phyloP scores from a whole-genome alignment of 2,797 vertebrate species.

The Sebastolobus alascanus region DNA sequence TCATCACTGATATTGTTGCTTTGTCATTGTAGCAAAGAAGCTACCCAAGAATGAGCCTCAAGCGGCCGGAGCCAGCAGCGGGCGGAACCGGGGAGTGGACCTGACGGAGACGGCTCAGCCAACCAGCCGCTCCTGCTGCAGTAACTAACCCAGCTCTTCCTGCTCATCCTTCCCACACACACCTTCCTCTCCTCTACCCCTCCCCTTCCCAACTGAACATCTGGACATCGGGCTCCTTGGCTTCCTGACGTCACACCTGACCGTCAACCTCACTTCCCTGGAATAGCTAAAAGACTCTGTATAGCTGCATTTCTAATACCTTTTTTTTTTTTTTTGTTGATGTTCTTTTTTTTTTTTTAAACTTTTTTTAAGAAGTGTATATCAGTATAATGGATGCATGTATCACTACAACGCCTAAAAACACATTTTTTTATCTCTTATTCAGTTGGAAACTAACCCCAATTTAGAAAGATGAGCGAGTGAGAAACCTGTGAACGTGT shows the following conservation, averaged over 20 bases:
- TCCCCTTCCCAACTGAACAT: conserved; percentile 88
- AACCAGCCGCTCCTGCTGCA: conserved; percentile 95
- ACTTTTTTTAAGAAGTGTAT: conserved; percentile 87
- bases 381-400: conserved; percentile 91
- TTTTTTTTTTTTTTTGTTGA: conserved; percentile 80
- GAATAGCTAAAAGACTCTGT: conserved; percentile 93
- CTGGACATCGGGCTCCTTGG: conserved; percentile 86
- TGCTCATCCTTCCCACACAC: conserved; percentile 15
- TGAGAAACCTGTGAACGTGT: conserved; percentile 34
- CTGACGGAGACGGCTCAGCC: conserved; percentile 95
- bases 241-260: conserved; percentile 74
- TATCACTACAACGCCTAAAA: conserved; percentile 91
- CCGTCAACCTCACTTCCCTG: conserved; percentile 88
- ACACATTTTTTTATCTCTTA: conserved; percentile 78
- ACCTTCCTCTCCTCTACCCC: conserved; percentile 47
- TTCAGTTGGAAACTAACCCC: conserved; percentile 72
- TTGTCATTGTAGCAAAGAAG: conserved; percentile 91
- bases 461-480: conserved; percentile 48
- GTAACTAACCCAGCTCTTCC: conserved; percentile 88
- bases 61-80: conserved; percentile 86
- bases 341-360: conserved; percentile 83
- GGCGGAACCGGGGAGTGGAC: conserved; percentile 94
- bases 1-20: background rate
- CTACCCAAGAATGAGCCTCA: conserved; percentile 97
- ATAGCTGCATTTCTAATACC: conserved; percentile 96